Conservation (phyloP, 2,888 invertebrate species). For the Morpho helenor region DNA sequence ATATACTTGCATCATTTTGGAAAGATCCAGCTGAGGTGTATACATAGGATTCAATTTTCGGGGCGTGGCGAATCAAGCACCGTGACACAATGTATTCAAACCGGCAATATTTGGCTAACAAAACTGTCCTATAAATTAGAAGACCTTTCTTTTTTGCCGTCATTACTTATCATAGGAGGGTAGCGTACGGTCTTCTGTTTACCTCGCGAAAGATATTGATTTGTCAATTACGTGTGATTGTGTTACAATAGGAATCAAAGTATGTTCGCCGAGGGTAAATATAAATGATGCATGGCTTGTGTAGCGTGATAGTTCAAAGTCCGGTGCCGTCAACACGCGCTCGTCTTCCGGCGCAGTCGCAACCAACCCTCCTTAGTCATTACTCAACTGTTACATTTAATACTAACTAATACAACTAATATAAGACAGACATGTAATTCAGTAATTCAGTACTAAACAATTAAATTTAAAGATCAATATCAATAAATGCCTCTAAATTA, state of each 20-base stretch:
- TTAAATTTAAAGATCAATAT: conserved; percentile 24
- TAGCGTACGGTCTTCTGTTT: conserved; percentile 47
- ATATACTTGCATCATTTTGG: conserved; percentile 45
- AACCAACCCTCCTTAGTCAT: conserved; percentile 32
- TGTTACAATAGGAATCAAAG: conserved; percentile 72
- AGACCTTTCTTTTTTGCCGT: conserved; percentile 56
- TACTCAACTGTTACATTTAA: conserved; percentile 15
- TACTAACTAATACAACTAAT: conserved; percentile 6
- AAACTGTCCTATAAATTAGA: conserved; percentile 70
- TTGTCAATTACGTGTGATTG: conserved; percentile 58
- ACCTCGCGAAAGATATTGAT: conserved; percentile 55
- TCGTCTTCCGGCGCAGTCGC: conserved; percentile 49
- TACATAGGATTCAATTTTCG: conserved; percentile 75
- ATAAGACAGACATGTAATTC: conserved; percentile 23
- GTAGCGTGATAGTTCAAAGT: conserved; percentile 81
- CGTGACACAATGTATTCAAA: conserved; percentile 77
- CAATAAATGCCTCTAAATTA: conserved; percentile 34
- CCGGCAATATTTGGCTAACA: conserved; percentile 67
- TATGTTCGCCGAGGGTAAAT: conserved; percentile 78
- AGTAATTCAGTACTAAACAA: conserved; percentile 4
- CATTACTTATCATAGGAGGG: conserved; percentile 54
- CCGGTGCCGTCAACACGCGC: conserved; percentile 54
- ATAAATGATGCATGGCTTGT: conserved; percentile 78
- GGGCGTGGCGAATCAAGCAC: conserved; percentile 78
- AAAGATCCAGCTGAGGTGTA: conserved; percentile 59